Base-by-base conservation (phyloP, 2,888 invertebrate species). In the Acrobasis consociella region DNA sequence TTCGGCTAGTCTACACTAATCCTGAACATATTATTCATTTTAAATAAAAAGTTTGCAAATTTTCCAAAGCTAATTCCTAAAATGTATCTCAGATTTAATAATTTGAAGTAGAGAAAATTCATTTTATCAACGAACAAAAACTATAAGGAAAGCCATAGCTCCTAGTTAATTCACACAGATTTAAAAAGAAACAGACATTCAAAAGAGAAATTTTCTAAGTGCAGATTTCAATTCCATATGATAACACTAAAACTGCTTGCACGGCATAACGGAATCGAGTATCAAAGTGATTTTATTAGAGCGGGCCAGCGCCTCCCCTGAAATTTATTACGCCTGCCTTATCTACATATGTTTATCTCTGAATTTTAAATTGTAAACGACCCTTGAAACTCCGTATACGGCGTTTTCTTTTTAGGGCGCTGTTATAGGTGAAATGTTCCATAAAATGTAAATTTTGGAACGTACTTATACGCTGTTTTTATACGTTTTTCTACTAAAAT, bases 341-440 rank as follows among this genome's bases (percentile, higher is more conserved):
- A 88, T 89, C 86, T 89, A 84, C 87, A 87, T 87, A 85, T 87
- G 87, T 89, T 87, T 89, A 89, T 89, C 85, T 80, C 75, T 74
- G 81, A 83, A 86, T 87, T 89, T 89, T 86, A 89, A 89, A 89
- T 89, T 89, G 87, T 87, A 87, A 89, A 87, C 87, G 85, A 84
- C 84, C 81, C 78, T 76, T 72, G 75, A 75, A 80, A 77, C 75
- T 74, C 64, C 55, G 62, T 63, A 9, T 60, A 51, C 51, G 39
- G 60, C 50, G 38, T 50, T 51, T 52, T 51, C 50, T 60, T 60
- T 58, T 56, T 56, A 56, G 56, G 56, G 17, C 42, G 56, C 56
- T 22, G 42, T 56, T 56, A 56, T 56, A 42, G 51, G 51, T 60
- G 51, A 51, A 60, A 60, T 51, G 51, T 60, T 51, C 60, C 22